Conservation (phyloP, 2,888 invertebrate genomes). For the Endotricha flammealis region DNA sequence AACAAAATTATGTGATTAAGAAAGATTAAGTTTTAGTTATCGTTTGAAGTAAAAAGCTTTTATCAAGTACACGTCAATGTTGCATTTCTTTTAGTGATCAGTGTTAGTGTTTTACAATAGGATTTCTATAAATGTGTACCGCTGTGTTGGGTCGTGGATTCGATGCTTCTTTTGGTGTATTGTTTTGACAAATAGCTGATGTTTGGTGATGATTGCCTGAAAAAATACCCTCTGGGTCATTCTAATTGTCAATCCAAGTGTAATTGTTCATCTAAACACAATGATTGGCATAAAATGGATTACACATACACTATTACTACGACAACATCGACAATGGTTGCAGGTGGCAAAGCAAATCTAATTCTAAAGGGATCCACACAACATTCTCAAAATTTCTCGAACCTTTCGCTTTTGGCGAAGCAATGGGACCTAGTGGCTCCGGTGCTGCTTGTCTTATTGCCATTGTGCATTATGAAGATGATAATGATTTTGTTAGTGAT, state of each 20-base stretch:
- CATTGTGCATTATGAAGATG: conserved; percentile 57
- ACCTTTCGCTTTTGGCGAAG: conserved; percentile 63
- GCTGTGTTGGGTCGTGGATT: conserved; percentile 51
- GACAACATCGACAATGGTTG: conserved; percentile 30
- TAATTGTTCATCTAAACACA: not conserved
- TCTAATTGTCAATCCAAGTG: conserved; percentile 1
- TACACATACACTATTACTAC: conserved; percentile 21
- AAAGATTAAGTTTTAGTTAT: not conserved
- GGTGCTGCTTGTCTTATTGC: conserved; percentile 64
- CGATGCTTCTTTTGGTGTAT: conserved; percentile 44
- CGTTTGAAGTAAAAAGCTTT: conserved; percentile 3
- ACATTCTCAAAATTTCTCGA: conserved; percentile 48
- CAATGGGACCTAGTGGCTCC: conserved; percentile 63
- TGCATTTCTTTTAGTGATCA: conserved; percentile 6
- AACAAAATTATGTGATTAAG: not conserved
- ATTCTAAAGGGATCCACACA: conserved; percentile 40
- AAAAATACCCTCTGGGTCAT: conserved; percentile 32
- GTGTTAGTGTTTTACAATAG: conserved; percentile 40
- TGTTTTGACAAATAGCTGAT: conserved; percentile 51
- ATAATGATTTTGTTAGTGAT: conserved; percentile 48
- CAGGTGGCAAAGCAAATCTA: conserved; percentile 39
- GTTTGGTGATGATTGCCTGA: conserved; percentile 62
- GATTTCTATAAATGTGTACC: conserved; percentile 50
- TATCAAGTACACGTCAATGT: conserved; percentile 3
- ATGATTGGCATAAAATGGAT: not conserved